These are phyloP conservation scores for Calliphora vomitoria DNA, from an alignment of 2,888 invertebrate species.

Conservation along the genomic window DNA sequence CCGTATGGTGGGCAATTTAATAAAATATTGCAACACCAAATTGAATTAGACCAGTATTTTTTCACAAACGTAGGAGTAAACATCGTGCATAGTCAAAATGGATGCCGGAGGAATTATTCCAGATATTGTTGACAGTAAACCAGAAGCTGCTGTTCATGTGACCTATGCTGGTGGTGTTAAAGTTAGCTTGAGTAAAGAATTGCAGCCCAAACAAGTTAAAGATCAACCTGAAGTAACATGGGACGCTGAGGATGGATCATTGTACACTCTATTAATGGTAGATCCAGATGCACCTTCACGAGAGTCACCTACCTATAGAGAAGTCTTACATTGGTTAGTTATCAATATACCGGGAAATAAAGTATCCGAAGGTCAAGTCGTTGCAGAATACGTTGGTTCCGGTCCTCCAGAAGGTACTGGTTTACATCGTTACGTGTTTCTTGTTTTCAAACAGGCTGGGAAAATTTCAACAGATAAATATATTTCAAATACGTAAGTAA, in stretches of 20 bases:
- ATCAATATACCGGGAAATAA: slow-evolving; percentile 92
- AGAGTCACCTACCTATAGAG: slow-evolving; percentile 90
- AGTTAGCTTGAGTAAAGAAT: slow-evolving; percentile 88
- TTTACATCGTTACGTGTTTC: slow-evolving; percentile 91
- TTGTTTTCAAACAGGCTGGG: slow-evolving; percentile 89
- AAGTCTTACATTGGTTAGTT: slow-evolving; percentile 97
- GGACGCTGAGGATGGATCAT: slow-evolving; percentile 79
- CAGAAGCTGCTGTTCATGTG: slow-evolving; percentile 76
- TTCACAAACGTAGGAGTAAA: too few species aligned
- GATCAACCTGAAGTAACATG: slow-evolving; percentile 81
- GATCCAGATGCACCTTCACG: slow-evolving; percentile 96
- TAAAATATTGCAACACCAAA: too few species aligned
- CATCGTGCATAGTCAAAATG: slow-evolving; percentile 70
- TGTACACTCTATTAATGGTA: slow-evolving; percentile 83
- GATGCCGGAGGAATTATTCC: slow-evolving; percentile 81
- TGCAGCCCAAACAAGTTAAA: slow-evolving; percentile 89
- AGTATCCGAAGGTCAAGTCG: slow-evolving; percentile 89
- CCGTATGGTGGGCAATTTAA: too few species aligned
- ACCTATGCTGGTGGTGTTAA: slow-evolving; percentile 82
- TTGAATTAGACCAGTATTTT: too few species aligned
- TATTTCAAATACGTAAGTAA: slow-evolving; percentile 78
- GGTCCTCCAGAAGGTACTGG: slow-evolving; percentile 93
- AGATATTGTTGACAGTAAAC: slow-evolving; percentile 80
- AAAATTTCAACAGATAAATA: slow-evolving; percentile 80
- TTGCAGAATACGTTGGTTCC: slow-evolving; percentile 93